These are phyloP conservation scores for Caenorhabditis sp. DNA, from an alignment of 2,888 invertebrate species.

Conservation along the genomic window DNA sequence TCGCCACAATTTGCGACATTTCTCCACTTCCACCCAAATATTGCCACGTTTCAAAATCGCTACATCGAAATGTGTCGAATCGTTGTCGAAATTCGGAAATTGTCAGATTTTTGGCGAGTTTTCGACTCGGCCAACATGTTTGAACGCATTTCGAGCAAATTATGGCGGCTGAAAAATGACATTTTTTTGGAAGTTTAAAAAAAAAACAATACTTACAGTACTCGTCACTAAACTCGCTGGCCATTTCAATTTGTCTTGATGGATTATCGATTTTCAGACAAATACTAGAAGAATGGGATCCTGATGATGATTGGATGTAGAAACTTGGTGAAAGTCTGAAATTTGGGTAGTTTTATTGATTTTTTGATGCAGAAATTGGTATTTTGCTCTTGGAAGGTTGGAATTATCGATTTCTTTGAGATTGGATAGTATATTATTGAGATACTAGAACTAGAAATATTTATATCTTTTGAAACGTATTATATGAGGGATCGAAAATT, in stretches of 20 bases:
- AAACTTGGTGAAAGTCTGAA: background rate
- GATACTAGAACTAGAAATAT: too few species aligned
- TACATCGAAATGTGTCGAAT: slow-evolving; percentile 15
- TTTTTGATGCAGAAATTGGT: too few species aligned
- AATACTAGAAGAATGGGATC: background rate
- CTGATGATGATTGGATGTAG: background rate
- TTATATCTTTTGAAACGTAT: too few species aligned
- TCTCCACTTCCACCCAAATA: slow-evolving; percentile 13
- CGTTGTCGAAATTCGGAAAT: slow-evolving; percentile 9
- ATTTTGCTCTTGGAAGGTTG: too few species aligned
- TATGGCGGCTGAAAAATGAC: background rate
- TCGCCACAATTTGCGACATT: background rate
- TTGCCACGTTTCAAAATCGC: slow-evolving; percentile 28
- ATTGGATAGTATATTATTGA: too few species aligned
- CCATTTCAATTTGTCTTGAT: too few species aligned
- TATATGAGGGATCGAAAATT: too few species aligned
- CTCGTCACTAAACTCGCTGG: background rate
- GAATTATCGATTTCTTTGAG: too few species aligned
- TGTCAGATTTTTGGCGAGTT: background rate
- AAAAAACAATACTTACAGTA: background rate
- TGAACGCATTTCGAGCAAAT: background rate
- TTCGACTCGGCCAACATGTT: slow-evolving; percentile 75
- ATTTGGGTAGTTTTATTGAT: too few species aligned
- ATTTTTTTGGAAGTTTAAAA: background rate
- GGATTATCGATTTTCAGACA: background rate